Base-by-base conservation (phyloP, 2,888 invertebrate species). In the Rhamphomyia laevipes region DNA sequence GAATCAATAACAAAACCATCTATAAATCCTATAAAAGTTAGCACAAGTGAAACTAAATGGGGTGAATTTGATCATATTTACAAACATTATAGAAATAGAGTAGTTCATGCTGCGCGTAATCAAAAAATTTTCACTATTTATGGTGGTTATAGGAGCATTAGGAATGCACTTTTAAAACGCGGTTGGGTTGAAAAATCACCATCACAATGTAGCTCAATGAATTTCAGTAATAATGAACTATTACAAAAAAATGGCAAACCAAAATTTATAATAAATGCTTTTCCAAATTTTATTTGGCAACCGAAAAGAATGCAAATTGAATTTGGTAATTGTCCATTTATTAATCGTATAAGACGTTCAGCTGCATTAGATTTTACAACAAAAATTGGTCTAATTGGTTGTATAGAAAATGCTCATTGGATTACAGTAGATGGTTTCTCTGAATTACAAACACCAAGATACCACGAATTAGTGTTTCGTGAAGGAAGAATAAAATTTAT, bases 281-380 rank as follows among this genome's bases (percentile, higher is more conserved):
- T 77, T 1, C 80, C 85, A 1, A 81, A 84, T 57, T 80, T 87
- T 55, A 75, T 86, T 31, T 88, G 86, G 85, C 81, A 83, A 55
- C 59, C 63, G 27, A 71, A 68, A 38, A 17, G 17, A 17, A 16
- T 17, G 11, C 9, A 11, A 7, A 9, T 15, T 38, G 17, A 38
- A 17, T 7, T 38, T 11, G 17, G 10, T 17, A 17, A 38, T 0
- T 48, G 57, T 12, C 68, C 68, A 0, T 58, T 55, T 42, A 57
- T 67, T 2, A 69, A 68, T 53, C 63, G 68, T 2, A 60, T 69
- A 1, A 53, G 63, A 1, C 64, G 66, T 1, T 53, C 58, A 15
- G 54, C 51, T 3, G 49, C 56, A 9, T 60, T 67, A 42, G 72
- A 72, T 54, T 76, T 74, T 54, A 72, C 75, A 6, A 72, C 72